Base-by-base conservation (phyloP, 2,797 vertebrate species). In the Melanotaenia pygmaea region DNA sequence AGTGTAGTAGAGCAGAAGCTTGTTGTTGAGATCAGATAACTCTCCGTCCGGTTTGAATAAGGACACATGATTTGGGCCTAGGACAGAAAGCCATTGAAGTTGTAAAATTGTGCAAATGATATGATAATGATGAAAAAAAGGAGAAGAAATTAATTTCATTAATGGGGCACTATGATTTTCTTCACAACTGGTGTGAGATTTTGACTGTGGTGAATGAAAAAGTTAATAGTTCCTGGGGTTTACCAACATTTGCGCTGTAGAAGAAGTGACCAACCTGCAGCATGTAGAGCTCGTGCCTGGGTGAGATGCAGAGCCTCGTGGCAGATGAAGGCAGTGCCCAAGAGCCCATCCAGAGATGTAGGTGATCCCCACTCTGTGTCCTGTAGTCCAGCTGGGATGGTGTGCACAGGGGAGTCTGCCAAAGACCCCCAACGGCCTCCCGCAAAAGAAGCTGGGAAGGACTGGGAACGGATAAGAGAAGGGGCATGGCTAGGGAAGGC, bases 301-400 rank as follows among this genome's bases (percentile, higher is more conserved):
- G 90, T 14, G 0, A 80, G 93, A 88, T 96, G 97, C 87, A 99
- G 92, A 47, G 96, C 94, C 82, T 99, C 97, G 0, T 96, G 96
- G 87, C 98, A 99, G 91, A 99, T 97, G 84, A 97, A 96, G 64
- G 97, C 96, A 0, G 96, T 94, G 59, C 96, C 97, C 43, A 99
- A 92, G 75, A 98, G 96, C 0, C 97, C 98, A 56, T 97, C 96
- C 64, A 99, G 91, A 1, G 98, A 99, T 0, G 97, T 96, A 28
- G 98, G 98, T 10, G 95, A 96, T 13, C 98, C 98, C 98, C 98
- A 99, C 70, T 97, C 96, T 0, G 89, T 97, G 89, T 99, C 98
- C 91, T 99, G 98, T 53, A 96, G 95, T 30, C 98, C 98, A 0
- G 98, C 98, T 0, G 95, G 92, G 0, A 95, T 98, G 72, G 95